A percentile compares a stretch with the other conserved stretches of the same genome.
Evolutionary conservation across 1,140 invertebrate species (phyloP).

Genomic region (Stegodyphus mimosarum): DNA sequence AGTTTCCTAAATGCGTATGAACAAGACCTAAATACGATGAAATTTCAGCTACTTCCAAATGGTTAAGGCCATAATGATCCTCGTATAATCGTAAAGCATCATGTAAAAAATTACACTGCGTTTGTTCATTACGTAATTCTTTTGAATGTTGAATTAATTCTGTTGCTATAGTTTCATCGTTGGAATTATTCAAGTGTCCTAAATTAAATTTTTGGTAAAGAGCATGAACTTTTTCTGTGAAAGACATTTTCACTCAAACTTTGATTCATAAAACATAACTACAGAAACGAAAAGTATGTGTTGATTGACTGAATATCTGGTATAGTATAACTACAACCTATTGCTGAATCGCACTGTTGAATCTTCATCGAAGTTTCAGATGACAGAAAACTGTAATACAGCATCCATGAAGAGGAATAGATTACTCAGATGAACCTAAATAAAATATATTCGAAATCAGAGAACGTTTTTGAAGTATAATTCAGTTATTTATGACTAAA

Average conservation of each 20-base stretch:
- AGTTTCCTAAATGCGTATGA: conserved; percentile 14
- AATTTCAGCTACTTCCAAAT: conserved; percentile 6
- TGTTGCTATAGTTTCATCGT: not conserved
- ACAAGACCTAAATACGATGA: conserved; percentile 14
- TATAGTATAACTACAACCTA: no score
- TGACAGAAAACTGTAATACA: no score
- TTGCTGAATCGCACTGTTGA: no score
- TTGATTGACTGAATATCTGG: no score
- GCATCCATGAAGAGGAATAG: no score
- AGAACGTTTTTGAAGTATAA: no score
- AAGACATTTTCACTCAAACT: not conserved
- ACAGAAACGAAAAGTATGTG: no score
- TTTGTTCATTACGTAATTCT: not conserved
- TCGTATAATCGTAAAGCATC: conserved; percentile 1
- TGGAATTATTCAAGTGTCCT: not conserved
- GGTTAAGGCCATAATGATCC: not conserved
- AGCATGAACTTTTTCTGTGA: not conserved
- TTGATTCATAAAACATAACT: no score
- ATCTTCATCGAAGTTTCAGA: no score
- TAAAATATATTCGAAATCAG: no score
- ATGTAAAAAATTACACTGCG: conserved; percentile 11
- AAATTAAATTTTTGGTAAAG: conserved; percentile 6
- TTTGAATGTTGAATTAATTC: conserved; percentile 16
- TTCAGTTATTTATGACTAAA: no score
- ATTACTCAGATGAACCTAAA: no score